Evolutionary conservation across 2,888 invertebrate genomes (phyloP), one percentile per base, ranked within the genome.

Genomic region (Slavum lentiscoides): DNA sequence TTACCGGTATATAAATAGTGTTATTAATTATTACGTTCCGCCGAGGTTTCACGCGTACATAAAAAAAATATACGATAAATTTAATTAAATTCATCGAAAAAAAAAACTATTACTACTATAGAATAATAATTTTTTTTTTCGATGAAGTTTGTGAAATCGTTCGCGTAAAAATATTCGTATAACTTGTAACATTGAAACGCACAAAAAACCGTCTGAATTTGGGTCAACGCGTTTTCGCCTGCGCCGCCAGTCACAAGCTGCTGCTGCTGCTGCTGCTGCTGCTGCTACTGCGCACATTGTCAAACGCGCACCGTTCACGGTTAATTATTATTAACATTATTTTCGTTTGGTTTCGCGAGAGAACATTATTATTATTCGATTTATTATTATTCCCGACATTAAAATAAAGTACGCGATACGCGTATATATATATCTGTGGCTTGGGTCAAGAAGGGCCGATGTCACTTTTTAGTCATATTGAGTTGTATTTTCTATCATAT

Each of bases 241-340:
- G 19, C 19, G 2, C 19, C 19, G 19, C 0, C 19, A 19, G 19
- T 1, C n/a, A 19, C 19, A 19, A 17, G 19, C 58, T 58, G 58
- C 19, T 17, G 19, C 19, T 8, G 58, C 2, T 15, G 55, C 55
- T 11, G 53, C 53, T 11, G 53, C 53, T 11, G 55, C 55, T 11
- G 53, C 53, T n/a, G n/a, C n/a, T 11, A 49, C 53, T 19, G 58
- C 58, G 19, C 43, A n/a, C n/a, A 19, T 58, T 58, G 58, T 58
- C 58, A 58, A 58, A 58, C 58, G 53, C 15, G 55, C 55, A 58
- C 55, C 55, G 58, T 58, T 58, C 58, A 58, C 58, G 58, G 58
- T 58, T 58, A 58, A 58, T 58, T 58, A 58, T 58, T 58, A 58
- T 43, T 43, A 43, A 43, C 7, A 5, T 55, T 11, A 55, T 58